A percentile compares a stretch with the other conserved stretches of the same genome.
These are phyloP conservation scores for Melanophora roralis DNA, from an alignment of 2,888 invertebrate species.

Conservation along the genomic window DNA sequence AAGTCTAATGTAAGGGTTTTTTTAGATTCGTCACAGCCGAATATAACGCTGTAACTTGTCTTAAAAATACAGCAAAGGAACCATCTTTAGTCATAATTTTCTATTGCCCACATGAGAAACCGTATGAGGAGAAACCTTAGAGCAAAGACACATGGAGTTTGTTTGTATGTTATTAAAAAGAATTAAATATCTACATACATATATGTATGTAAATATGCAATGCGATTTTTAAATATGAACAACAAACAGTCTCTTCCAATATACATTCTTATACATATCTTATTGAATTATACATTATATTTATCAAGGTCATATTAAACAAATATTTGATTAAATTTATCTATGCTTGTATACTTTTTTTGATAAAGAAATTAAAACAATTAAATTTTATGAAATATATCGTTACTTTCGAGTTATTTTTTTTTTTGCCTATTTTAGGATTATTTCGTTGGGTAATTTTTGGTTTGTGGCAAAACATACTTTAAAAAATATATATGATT, in stretches of 20 bases:
- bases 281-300: neutral
- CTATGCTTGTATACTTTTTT: neutral
- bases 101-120: constrained; percentile 47
- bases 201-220: neutral
- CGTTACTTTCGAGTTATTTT: too few species aligned
- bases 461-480: too few species aligned
- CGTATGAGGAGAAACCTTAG: constrained; percentile 55
- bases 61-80: neutral
- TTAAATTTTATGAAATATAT: too few species aligned
- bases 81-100: constrained; percentile 13
- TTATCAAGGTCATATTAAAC: neutral
- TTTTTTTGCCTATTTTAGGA: too few species aligned
- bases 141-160: constrained; percentile 31
- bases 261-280: neutral
- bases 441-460: too few species aligned
- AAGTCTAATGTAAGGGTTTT: too few species aligned
- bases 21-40: too few species aligned
- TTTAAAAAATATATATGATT: too few species aligned
- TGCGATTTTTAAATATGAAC: constrained; percentile 17
- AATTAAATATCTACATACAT: neutral
- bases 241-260: constrained; percentile 48
- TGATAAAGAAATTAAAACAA: too few species aligned
- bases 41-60: too few species aligned
- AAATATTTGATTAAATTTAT: neutral
- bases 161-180: constrained; percentile 8